Evolutionary conservation across 2,113 vertebrate genomes (phyloP), one percentile per base, ranked within the genome.

Genomic region (Pardalotus punctatus): DNA sequence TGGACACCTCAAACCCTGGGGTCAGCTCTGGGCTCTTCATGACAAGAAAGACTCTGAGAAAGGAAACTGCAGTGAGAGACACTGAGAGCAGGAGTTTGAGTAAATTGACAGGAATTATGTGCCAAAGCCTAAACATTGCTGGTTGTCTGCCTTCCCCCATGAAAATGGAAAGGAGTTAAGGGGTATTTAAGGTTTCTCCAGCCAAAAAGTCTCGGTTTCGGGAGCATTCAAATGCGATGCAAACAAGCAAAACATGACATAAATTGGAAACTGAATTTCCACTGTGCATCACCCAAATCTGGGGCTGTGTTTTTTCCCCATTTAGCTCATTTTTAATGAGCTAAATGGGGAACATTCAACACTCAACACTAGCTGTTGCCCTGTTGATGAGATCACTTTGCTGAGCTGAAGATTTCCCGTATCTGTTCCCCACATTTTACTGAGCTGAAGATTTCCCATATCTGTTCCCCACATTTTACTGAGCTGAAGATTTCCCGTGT

Each of bases 201-300:
- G 62, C 6, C 14, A 47, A 76, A 69, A 43, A 47, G 7, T 25
- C 9, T 61, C 0, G 0, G 7, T 21, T 61, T 40, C 47, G 19
- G 25, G 31, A 76, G 5, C 6, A 27, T 18, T 54, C 17, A 31
- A 35, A 54, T 4, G 4, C 6, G n/a, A 35, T 23, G 31, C 9
- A 42, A 22, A 31, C 14, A 16, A 54, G 24, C 1, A 2, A 82
- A 54, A 22, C 11, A 27, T 0, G 0, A 18, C 17, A 19, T 12
- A 19, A 69, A 25, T 10, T 33, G 10, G 22, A 74, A 62, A 27
- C 7, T 36, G 36, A 29, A 76, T 89, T 50, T 76, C 38, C n/a
- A n/a, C n/a, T 21, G 14, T 45, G 42, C 25, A 18, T 8, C 40
- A 47, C 33, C 70, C 28, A 54, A 50, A 77, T 4, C 3, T 89